Evolutionary conservation across 1,140 invertebrate genomes (phyloP), one percentile per base, ranked within the genome.

Genomic region (Drosophila quadrilineata): DNA sequence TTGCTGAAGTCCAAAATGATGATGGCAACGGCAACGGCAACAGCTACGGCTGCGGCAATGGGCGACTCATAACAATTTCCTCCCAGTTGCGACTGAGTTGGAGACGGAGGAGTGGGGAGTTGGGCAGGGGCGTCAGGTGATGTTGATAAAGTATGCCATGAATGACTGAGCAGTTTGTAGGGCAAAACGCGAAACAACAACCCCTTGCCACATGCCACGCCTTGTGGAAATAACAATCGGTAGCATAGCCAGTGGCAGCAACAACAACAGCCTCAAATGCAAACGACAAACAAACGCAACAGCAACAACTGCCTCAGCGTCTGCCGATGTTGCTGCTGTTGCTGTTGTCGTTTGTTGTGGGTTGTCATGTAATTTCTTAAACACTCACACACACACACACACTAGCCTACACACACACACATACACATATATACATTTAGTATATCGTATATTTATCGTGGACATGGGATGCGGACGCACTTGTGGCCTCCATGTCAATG

Each of bases 141-240:
- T 40, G 70, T 43, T 84, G 64, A 84, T 84, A 82, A 82, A 82
- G 79, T 85, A 77, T 77, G 77, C 77, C 79, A 85, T 84, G 77
- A 84, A 84, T 84, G 79, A 49, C 77, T 85, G 77, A 84, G 48
- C 77, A 84, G 79, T 57, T 84, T 85, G 73, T 35, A 21, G 10
- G 67, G 68, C 58, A 57, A 38, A 43, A 41, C 59, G n/a, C 75
- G 59, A 10, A 41, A 56, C 35, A 45, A 60, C 57, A 60, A 60
- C 63, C 53, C 28, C 22, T 19, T 17, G 19, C 22, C 38, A n/a
- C n/a, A 19, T 19, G 36, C 26, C 48, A 45, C 21, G 38, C 21
- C 59, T 33, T 38, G 53, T 70, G 64, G 38, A 52, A 77, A 84
- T 85, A 63, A 70, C 68, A 82, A 84, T 84, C 60, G 35, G 48